Conservation (phyloP, 1,140 invertebrate species). For the Cepaea nemoralis region DNA sequence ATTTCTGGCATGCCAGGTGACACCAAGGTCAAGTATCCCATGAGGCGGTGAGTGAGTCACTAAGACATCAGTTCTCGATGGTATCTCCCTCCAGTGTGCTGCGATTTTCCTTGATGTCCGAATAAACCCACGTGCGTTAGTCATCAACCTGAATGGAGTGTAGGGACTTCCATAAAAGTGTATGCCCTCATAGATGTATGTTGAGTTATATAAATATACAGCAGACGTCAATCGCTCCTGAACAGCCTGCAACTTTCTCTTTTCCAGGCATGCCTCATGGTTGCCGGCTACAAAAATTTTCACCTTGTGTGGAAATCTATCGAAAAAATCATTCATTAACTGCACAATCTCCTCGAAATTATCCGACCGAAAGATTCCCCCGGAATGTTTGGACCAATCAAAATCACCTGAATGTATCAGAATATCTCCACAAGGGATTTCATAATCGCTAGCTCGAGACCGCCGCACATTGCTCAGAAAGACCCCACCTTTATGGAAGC, state of each 20-base stretch:
- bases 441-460: slow-evolving; percentile 5
- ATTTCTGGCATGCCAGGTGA: slow-evolving; percentile 29
- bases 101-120: slow-evolving; percentile 42
- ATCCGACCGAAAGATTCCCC: slow-evolving; percentile 32
- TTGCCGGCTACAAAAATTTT: slow-evolving; percentile 64
- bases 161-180: slow-evolving; percentile 61
- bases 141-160: slow-evolving; percentile 48
- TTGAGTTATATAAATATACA: slow-evolving; percentile 56
- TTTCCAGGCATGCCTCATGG: slow-evolving; percentile 54
- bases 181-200: slow-evolving; percentile 49
- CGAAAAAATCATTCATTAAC: slow-evolving; percentile 54
- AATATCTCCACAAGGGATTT: slow-evolving; percentile 58
- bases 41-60: slow-evolving; percentile 60
- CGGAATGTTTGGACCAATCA: slow-evolving; percentile 31
- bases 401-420: slow-evolving; percentile 63
- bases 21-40: slow-evolving; percentile 52
- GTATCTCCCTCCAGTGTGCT: slow-evolving; percentile 54
- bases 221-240: slow-evolving; percentile 47
- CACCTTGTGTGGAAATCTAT: slow-evolving; percentile 52
- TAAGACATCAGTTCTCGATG: slow-evolving; percentile 55
- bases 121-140: slow-evolving; percentile 51
- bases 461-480: slow-evolving; percentile 26
- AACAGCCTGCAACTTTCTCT: slow-evolving; percentile 39
- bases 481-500: slow-evolving; percentile 33
- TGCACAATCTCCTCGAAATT: slow-evolving; percentile 45